Conservation (phyloP, 30 jellyfish, hydroid and myxozoan genomes). For the Kudoa iwatai region DNA sequence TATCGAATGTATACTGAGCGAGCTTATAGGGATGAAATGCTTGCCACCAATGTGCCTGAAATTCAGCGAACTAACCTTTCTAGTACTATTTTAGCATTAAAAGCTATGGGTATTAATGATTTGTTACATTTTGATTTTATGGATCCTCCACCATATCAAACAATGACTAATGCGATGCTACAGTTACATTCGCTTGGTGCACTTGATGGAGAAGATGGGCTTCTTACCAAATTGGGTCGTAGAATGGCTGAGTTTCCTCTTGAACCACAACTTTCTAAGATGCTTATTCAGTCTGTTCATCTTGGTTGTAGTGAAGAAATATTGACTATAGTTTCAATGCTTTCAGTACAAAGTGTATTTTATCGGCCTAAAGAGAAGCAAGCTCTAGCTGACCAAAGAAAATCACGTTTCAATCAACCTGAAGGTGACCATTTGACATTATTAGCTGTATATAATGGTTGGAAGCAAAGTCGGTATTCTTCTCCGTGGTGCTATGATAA, state of each 20-base stretch:
- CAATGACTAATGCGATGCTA: slow-evolving; percentile 78
- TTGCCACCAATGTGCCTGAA: slow-evolving; percentile 68
- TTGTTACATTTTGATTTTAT: slow-evolving; percentile 75
- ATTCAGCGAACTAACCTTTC: slow-evolving; percentile 67
- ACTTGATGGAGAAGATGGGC: slow-evolving; percentile 59
- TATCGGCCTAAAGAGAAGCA: slow-evolving; percentile 89
- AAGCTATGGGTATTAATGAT: slow-evolving; percentile 69
- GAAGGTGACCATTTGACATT: slow-evolving; percentile 95
- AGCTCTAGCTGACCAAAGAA: slow-evolving; percentile 82
- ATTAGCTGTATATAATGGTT: slow-evolving; percentile 76
- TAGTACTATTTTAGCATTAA: slow-evolving; percentile 39
- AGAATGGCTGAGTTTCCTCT: slow-evolving; percentile 97
- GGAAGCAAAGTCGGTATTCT: slow-evolving; percentile 25
- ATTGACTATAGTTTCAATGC: slow-evolving; percentile 75
- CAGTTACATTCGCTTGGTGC: slow-evolving; percentile 36
- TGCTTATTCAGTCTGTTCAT: slow-evolving; percentile 86
- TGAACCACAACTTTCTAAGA: slow-evolving; percentile 90
- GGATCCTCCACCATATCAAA: slow-evolving; percentile 99
- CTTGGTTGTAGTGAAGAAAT: slow-evolving; percentile 69
- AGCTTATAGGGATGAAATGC: slow-evolving; percentile 86
- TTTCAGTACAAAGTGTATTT: slow-evolving; percentile 56
- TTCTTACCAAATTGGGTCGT: slow-evolving; percentile 56
- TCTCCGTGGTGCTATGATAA: slow-evolving; percentile 85
- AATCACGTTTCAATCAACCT: slow-evolving; percentile 65
- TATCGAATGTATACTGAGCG: slow-evolving; percentile 73